Evolutionary conservation across 2,888 invertebrate genomes (phyloP).

Genomic region (Hirtodrosophila alboralis): DNA sequence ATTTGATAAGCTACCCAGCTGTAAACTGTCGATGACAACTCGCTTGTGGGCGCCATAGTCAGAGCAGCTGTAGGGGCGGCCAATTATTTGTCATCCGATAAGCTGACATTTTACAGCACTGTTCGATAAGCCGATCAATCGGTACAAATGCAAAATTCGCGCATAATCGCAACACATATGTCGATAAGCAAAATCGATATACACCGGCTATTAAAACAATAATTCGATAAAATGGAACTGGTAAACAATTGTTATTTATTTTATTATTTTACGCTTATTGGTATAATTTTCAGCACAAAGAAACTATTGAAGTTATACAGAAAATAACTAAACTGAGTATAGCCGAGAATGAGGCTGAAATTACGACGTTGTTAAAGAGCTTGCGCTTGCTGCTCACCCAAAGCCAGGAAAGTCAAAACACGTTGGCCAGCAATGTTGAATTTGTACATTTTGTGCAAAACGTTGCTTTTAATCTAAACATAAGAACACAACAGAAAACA

Average conservation of each 20-base stretch:
- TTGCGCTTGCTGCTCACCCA: conserved; percentile 56
- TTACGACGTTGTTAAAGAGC: conserved; percentile 29
- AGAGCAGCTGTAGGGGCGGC: background rate
- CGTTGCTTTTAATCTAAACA: conserved; percentile 48
- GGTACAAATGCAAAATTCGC: too few relatives aligned
- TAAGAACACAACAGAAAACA: conserved; percentile 33
- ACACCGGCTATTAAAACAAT: too few relatives aligned
- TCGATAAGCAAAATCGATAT: too few relatives aligned
- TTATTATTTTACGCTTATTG: background rate
- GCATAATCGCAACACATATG: too few relatives aligned
- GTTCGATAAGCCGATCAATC: background rate
- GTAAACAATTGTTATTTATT: conserved; percentile 26
- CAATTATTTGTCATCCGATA: too few relatives aligned
- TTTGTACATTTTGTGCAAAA: conserved; percentile 48
- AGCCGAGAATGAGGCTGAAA: conserved; percentile 35
- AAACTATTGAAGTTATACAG: conserved; percentile 34
- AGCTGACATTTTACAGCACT: conserved; percentile 28
- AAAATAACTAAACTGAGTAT: conserved; percentile 22
- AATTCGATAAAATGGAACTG: conserved; percentile 34
- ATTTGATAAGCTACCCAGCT: conserved; percentile 30
- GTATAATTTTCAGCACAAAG: conserved; percentile 25
- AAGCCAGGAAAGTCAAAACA: conserved; percentile 34
- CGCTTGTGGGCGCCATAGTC: background rate
- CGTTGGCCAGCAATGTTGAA: conserved; percentile 30
- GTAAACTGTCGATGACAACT: conserved; percentile 18